Conservation (phyloP, 2,888 invertebrate genomes). For the Acanthopleura granulata region DNA sequence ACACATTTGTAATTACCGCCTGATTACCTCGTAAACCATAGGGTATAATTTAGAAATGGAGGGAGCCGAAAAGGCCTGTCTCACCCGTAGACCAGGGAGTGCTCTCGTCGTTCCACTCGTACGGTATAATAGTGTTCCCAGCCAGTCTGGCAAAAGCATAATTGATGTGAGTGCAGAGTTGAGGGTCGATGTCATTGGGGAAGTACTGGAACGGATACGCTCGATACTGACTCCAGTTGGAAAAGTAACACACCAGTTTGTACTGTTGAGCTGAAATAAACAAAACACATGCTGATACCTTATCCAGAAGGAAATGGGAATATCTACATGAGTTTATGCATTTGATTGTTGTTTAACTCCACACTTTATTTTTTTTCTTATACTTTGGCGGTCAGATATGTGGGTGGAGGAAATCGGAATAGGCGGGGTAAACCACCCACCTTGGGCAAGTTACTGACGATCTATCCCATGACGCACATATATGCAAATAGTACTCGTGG, state of each 20-base stretch:
- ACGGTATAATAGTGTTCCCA: slow-evolving; percentile 91
- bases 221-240: slow-evolving; percentile 98
- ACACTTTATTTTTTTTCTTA: no score
- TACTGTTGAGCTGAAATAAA: background rate
- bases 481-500: no score
- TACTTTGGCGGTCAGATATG: no score
- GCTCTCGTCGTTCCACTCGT: slow-evolving; percentile 93
- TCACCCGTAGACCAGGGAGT: slow-evolving; percentile 25
- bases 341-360: no score
- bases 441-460: no score
- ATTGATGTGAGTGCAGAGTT: slow-evolving; percentile 94
- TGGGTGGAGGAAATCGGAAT: no score
- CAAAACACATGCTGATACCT: background rate
- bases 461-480: no score
- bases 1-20: no score
- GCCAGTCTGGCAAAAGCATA: slow-evolving; percentile 98
- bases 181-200: slow-evolving; percentile 93
- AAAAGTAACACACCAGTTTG: slow-evolving; percentile 83
- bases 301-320: no score
- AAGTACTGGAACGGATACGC: slow-evolving; percentile 90
- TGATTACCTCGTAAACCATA: background rate
- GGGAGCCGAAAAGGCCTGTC: background rate
- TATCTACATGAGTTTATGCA: no score
- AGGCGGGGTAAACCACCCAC: no score
- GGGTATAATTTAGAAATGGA: background rate